These are phyloP conservation scores for Brassicogethes aeneus DNA, from an alignment of 2,888 invertebrate genomes.

Conservation along the genomic window DNA sequence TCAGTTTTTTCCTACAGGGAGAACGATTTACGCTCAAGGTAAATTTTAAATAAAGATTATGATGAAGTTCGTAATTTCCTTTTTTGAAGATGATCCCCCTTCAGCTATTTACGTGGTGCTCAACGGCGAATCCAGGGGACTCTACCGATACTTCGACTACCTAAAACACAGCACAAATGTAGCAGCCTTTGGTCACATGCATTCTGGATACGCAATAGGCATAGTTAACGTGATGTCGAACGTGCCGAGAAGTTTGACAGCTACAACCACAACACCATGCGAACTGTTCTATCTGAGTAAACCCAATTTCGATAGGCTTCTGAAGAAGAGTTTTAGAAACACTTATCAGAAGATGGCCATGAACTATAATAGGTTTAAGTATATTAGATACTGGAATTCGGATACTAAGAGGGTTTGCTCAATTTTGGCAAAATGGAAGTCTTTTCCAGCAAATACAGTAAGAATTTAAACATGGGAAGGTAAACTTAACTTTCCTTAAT, in stretches of 20 bases:
- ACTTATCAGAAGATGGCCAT: not conserved
- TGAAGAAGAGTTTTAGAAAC: not conserved
- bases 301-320: not conserved
- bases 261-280: not conserved
- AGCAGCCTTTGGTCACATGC: not conserved
- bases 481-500: no score
- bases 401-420: not conserved
- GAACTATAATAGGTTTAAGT: not conserved
- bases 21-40: not conserved
- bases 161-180: not conserved
- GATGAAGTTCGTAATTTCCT: not conserved
- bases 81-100: not conserved
- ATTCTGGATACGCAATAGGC: not conserved
- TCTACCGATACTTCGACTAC: not conserved
- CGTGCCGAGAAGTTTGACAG: not conserved
- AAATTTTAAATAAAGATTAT: not conserved
- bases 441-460: no score
- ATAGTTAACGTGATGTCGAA: not conserved
- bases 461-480: no score
- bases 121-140: not conserved
- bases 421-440: not conserved
- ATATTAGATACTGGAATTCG: not conserved
- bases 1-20: not conserved
- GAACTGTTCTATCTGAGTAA: not conserved
- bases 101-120: not conserved